These are phyloP conservation scores for Andrena bucephala DNA, from an alignment of 2,888 invertebrate genomes.

Conservation along the genomic window DNA sequence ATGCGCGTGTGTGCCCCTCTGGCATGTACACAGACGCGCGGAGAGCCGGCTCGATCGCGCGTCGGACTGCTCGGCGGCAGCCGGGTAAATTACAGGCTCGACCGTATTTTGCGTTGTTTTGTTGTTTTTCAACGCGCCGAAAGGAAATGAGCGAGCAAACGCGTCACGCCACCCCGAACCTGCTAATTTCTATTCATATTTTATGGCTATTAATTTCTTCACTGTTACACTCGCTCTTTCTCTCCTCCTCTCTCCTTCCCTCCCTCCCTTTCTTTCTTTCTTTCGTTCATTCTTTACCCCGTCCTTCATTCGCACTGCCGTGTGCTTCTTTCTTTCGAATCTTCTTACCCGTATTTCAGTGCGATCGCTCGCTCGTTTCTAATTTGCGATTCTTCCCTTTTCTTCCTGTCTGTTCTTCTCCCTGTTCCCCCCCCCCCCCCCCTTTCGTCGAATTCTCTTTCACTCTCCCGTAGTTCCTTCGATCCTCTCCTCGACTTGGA, in stretches of 20 bases:
- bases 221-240: slow-evolving; percentile 80
- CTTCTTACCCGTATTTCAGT: slow-evolving; percentile 48
- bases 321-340: slow-evolving; percentile 24
- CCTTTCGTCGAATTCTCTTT: neutral
- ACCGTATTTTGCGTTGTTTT: slow-evolving; percentile 84
- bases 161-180: slow-evolving; percentile 85
- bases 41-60: slow-evolving; percentile 63
- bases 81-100: slow-evolving; percentile 85
- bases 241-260: slow-evolving; percentile 56
- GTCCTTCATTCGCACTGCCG: slow-evolving; percentile 32
- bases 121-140: slow-evolving; percentile 85
- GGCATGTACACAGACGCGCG: slow-evolving; percentile 27
- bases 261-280: slow-evolving; percentile 35
- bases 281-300: slow-evolving; percentile 49
- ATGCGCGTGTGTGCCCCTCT: slow-evolving; percentile 38
- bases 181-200: slow-evolving; percentile 85
- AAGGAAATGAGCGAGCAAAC: slow-evolving; percentile 85
- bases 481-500: fast-evolving
- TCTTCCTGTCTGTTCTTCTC: neutral
- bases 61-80: slow-evolving; percentile 82
- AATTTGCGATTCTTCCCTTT: slow-evolving; percentile 42
- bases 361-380: slow-evolving; percentile 41
- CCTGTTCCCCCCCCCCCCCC: neutral
- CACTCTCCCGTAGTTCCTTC: neutral
- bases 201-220: slow-evolving; percentile 85